These are phyloP conservation scores for Synanthedon tipuliformis DNA, from an alignment of 2,888 invertebrate species.

Conservation along the genomic window DNA sequence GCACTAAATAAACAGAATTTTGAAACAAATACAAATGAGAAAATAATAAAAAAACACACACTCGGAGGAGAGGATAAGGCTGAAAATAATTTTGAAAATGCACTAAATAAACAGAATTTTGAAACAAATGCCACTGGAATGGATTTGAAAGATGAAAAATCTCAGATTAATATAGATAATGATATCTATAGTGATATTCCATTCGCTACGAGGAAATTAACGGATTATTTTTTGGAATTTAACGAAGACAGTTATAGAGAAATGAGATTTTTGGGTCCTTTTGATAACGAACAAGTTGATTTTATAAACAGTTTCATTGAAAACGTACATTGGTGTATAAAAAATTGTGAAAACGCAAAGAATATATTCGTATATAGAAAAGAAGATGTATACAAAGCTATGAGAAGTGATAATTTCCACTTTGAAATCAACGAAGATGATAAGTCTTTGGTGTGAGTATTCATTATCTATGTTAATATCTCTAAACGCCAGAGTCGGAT, in stretches of 20 bases:
- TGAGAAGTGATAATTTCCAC: background rate
- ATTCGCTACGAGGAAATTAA: conserved; percentile 11
- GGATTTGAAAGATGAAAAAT: no score
- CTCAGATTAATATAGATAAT: background rate
- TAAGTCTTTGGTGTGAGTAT: background rate
- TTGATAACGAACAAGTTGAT: conserved; percentile 17
- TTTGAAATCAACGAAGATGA: conserved; percentile 3
- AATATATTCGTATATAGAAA: background rate
- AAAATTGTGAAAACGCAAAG: background rate
- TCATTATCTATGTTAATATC: background rate
- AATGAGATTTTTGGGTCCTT: conserved; percentile 36
- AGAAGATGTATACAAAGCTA: background rate
- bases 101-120: no score
- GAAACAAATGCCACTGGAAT: no score
- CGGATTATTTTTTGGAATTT: conserved; percentile 31
- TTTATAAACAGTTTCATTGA: conserved; percentile 24
- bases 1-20: no score
- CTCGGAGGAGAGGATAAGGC: no score
- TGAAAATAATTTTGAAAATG: no score
- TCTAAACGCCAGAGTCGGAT: no score
- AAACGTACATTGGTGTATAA: background rate
- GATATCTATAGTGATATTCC: background rate
- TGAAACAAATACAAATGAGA: no score
- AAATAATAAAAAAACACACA: no score
- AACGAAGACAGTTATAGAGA: conserved; percentile 16